These are phyloP conservation scores for Spodoptera exigua DNA, from an alignment of 2,888 invertebrate genomes.

Conservation along the genomic window DNA sequence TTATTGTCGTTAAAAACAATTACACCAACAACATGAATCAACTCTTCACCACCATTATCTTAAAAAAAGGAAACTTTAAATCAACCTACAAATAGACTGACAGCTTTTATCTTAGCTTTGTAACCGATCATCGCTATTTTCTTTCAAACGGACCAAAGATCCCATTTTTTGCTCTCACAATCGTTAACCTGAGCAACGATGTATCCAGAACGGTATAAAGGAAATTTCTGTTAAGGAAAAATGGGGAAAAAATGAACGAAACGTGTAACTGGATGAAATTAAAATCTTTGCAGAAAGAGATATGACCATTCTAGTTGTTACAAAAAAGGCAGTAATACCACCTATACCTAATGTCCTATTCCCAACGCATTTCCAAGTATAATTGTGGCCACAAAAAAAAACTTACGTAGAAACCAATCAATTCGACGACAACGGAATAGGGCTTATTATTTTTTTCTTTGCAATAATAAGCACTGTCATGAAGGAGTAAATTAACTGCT, in stretches of 20 bases:
- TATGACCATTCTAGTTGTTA: conserved; percentile 38
- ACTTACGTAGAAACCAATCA: conserved; percentile 80
- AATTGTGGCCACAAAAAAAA: conserved; percentile 67
- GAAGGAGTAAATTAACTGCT: conserved; percentile 51
- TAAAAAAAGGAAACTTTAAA: conserved; percentile 19
- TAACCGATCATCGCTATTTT: conserved; percentile 41
- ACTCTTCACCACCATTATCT: background rate
- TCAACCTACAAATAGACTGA: conserved; percentile 39
- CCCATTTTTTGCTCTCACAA: conserved; percentile 29
- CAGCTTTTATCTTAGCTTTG: conserved; percentile 13
- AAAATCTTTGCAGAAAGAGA: conserved; percentile 54
- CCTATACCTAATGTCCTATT: conserved; percentile 50
- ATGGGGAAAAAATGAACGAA: conserved; percentile 34
- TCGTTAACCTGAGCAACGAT: conserved; percentile 39
- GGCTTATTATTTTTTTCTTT: conserved; percentile 68
- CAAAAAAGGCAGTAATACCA: conserved; percentile 42
- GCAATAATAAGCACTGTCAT: conserved; percentile 71
- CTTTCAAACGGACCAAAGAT: conserved; percentile 36
- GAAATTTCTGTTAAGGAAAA: conserved; percentile 47
- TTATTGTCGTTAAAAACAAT: conserved; percentile 6
- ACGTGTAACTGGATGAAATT: conserved; percentile 46
- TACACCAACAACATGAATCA: conserved; percentile 12
- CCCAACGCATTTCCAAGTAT: conserved; percentile 71
- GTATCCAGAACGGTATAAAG: conserved; percentile 27
- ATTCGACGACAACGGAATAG: conserved; percentile 72